Evolutionary conservation across 2,888 invertebrate species (phyloP), one percentile per base, ranked within the genome.

Genomic region (Oscheius sp.): DNA sequence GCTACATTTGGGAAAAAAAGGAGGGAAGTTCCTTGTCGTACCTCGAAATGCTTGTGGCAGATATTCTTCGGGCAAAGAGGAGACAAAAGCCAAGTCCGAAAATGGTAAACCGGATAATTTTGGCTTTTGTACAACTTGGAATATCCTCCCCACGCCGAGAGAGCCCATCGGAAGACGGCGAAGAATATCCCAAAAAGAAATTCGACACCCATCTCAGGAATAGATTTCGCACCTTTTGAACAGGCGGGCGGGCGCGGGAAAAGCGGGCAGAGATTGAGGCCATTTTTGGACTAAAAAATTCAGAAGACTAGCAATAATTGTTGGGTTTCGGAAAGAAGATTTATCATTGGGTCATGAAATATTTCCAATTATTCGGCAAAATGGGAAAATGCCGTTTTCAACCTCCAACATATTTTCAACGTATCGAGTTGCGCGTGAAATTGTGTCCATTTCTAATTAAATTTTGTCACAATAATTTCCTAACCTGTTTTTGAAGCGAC

Each of bases 81-180:
- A 78, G 49, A 82, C 76, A 71, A 82, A 82, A 1, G 79, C 78
- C 18, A 79, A 68, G 59, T 83, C 83, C 35, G 77, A 75, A 27
- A 83, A 75, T 1, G 83, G 80, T 27, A 83, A 75, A 35, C 9
- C 35, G 18, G 46, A 45, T 23, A 80, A 63, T 52, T 78, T 78
- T 13, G 79, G 80, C 69, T 79, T 79, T 58, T 80, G 79, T 2
- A 83, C 81, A 53, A 79, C 80, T 77, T 83, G 83, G 74, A 82
- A 82, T 49, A 82, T 82, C 35, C 77, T 75, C 59, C 83, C 84
- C 25, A 81, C 80, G 70, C 83, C 83, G 64, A 80, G 72, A 55
- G 82, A 80, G 72, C 82, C 82, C 82, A 82, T 82, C 66, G 52
- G 66, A 66, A 64, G 66, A n/a, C n/a, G 66, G 52, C 21, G 61